These are phyloP conservation scores for Dicranocentrus wangi DNA, from an alignment of 2,888 invertebrate genomes.

Conservation along the genomic window DNA sequence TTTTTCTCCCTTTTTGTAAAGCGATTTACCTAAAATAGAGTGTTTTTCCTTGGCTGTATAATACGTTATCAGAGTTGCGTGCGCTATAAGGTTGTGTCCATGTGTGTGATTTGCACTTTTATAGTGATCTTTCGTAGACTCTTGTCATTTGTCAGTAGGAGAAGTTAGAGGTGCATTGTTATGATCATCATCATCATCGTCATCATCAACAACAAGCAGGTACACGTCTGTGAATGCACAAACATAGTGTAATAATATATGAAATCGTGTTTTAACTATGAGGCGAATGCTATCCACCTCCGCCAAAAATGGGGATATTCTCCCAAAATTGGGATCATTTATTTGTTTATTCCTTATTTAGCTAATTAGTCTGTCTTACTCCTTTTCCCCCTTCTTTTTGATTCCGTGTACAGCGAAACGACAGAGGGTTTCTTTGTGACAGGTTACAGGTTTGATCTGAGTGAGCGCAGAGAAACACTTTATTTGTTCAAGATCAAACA, in stretches of 20 bases:
- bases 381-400: conserved; percentile 43
- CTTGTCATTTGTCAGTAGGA: conserved; percentile 39
- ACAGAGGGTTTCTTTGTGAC: conserved; percentile 46
- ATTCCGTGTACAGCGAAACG: conserved; percentile 37
- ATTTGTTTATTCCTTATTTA: conserved; percentile 67
- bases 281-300: conserved; percentile 54
- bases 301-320: conserved; percentile 65
- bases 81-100: conserved; percentile 3
- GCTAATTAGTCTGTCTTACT: conserved; percentile 66
- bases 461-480: conserved; percentile 37
- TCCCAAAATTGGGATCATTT: conserved; percentile 67
- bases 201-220: not conserved
- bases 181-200: conserved; percentile 19
- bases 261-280: conserved; percentile 39
- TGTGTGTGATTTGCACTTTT: conserved; percentile 5
- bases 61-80: conserved; percentile 26
- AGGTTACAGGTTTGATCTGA: conserved; percentile 50
- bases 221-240: no score
- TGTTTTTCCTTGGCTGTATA: conserved; percentile 41
- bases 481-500: conserved; percentile 54
- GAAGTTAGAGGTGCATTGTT: conserved; percentile 8
- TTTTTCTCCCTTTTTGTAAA: conserved; percentile 46
- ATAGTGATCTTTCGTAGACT: conserved; percentile 1
- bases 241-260: conserved; percentile 22
- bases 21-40: conserved; percentile 65